These are phyloP conservation scores for Speoplatyrhinus poulsoni DNA, from an alignment of 2,113 vertebrate genomes.

Conservation along the genomic window DNA sequence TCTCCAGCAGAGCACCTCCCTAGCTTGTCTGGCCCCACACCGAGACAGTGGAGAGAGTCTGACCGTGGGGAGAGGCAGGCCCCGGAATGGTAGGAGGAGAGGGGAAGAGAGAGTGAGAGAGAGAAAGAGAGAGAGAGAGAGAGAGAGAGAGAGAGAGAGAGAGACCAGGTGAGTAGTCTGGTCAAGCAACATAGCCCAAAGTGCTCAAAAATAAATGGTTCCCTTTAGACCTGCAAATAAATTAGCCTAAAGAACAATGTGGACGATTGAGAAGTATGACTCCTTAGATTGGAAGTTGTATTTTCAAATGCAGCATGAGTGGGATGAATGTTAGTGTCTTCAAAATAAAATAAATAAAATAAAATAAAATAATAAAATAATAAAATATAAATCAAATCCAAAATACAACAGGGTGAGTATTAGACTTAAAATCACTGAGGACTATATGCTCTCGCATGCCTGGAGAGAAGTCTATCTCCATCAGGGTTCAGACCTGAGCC, in stretches of 20 bases:
- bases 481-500: conserved; percentile 32
- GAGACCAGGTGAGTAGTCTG: neutral
- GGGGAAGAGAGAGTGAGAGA: conserved; percentile 33
- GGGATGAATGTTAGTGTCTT: conserved; percentile 33
- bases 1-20: conserved; percentile 61
- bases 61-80: conserved; percentile 48
- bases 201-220: neutral
- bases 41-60: conserved; percentile 59
- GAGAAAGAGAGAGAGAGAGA: conserved; percentile 40
- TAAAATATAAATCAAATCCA: conserved; percentile 32
- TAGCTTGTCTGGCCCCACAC: conserved; percentile 66
- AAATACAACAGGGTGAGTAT: conserved; percentile 17
- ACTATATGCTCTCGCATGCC: conserved; percentile 34
- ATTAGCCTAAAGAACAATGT: neutral
- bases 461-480: conserved; percentile 36
- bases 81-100: conserved; percentile 58
- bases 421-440: conserved; percentile 38
- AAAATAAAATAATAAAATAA: no score
- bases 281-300: conserved; percentile 24
- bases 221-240: neutral
- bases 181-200: conserved; percentile 11
- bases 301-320: conserved; percentile 29
- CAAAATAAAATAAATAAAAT: no score
- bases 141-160: neutral
- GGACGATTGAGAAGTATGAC: neutral